Evolutionary conservation across 2,888 invertebrate species (phyloP), one percentile per base, ranked within the genome.

Genomic region (Lycia hirtaria): DNA sequence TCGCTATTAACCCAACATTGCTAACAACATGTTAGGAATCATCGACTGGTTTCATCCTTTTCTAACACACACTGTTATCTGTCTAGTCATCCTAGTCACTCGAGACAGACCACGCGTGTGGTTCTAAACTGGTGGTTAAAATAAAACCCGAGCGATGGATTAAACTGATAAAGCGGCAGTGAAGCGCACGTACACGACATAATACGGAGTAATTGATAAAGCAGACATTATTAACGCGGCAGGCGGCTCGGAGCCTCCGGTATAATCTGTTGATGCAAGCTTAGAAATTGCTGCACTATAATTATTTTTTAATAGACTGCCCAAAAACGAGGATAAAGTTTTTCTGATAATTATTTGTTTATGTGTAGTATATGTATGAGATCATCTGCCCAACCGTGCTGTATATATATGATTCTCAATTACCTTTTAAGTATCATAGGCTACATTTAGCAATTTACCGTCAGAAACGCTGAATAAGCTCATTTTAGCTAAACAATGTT

Each of bases 1-100:
- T 83, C 87, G 78, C 83, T 78, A 87, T 88, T 88, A 87, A 87
- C 86, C 87, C 85, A 85, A 86, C 86, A 86, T 83, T 73, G 75
- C 76, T 76, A 76, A 81, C 81, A 81, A 80, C 84, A 80, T 81
- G 80, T 81, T 79, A 74, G 75, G 76, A 71, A 73, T 74, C 78
- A 67, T 20, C n/a, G 20, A 20, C 35, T 49, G 24, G 24, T 37
- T 4, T 69, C 41, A 65, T 55, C 63, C 71, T 70, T 38, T 59
- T 69, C 73, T 52, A 60, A 51, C 64, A 41, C 61, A 54, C 43
- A 15, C 14, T 15, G n/a, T 32, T 45, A 51, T 19, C 7, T 43
- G 51, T 24, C 12, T 22, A 49, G 32, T n/a, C 26, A 20, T 28
- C 24, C 30, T 65, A 22, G 33, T 78, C 73, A n/a, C 41, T 14